Evolutionary conservation across 2,113 vertebrate genomes (phyloP).

Genomic region (Lota lota): DNA sequence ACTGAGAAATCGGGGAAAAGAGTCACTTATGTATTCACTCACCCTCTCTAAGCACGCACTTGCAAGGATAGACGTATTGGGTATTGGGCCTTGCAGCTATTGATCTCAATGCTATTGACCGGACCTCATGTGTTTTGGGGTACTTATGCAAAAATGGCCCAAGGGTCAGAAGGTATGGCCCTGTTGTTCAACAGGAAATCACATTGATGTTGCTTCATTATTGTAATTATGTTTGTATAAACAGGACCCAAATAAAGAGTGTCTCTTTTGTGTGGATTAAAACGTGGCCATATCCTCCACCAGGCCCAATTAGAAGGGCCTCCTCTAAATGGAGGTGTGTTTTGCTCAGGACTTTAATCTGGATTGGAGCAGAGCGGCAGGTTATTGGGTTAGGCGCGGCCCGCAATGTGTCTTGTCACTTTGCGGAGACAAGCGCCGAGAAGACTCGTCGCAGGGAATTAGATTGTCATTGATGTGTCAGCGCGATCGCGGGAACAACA

Average conservation of each 20-base stretch:
- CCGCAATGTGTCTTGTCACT: slow-evolving; percentile 80
- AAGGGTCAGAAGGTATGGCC: slow-evolving; percentile 9
- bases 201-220: slow-evolving; percentile 67
- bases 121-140: slow-evolving; percentile 43
- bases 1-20: background rate
- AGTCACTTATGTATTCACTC: slow-evolving; percentile 17
- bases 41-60: slow-evolving; percentile 21
- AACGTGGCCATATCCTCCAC: slow-evolving; percentile 47
- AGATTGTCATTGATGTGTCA: slow-evolving; percentile 80
- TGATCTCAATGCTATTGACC: slow-evolving; percentile 52
- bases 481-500: slow-evolving; percentile 72
- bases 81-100: slow-evolving; percentile 29
- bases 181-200: slow-evolving; percentile 53
- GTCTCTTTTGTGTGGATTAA: slow-evolving; percentile 39
- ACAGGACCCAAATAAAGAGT: slow-evolving; percentile 51
- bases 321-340: slow-evolving; percentile 62
- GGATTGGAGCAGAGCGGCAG: slow-evolving; percentile 65
- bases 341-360: slow-evolving; percentile 63
- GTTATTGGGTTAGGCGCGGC: slow-evolving; percentile 73
- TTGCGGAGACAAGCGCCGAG: slow-evolving; percentile 71
- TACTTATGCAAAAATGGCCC: slow-evolving; percentile 45
- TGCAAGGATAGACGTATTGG: slow-evolving; percentile 23
- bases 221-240: slow-evolving; percentile 47
- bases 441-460: slow-evolving; percentile 74
- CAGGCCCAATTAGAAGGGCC: slow-evolving; percentile 58